phyloP scores from a whole-genome alignment of 2,888 invertebrate species.

The Lydus trimaculatus region DNA sequence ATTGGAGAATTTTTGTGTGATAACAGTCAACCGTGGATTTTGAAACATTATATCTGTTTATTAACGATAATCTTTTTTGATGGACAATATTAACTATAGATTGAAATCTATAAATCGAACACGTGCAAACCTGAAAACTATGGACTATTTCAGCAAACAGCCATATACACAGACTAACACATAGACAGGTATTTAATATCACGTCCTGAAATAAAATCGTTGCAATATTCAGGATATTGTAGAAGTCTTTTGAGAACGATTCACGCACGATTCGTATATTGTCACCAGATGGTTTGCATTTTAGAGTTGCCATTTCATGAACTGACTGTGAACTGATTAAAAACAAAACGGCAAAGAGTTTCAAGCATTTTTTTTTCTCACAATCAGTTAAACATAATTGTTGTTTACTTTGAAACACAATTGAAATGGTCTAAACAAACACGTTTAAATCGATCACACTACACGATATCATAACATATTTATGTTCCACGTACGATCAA shows the following conservation, averaged over 20 bases:
- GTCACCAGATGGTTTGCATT: background rate
- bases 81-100: background rate
- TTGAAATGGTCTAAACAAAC: too few relatives aligned
- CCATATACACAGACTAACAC: background rate
- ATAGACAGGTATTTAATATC: conserved; percentile 2
- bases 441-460: too few relatives aligned
- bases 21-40: too few relatives aligned
- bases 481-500: background rate
- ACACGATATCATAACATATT: background rate
- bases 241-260: background rate
- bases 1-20: too few relatives aligned
- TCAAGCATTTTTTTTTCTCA: background rate
- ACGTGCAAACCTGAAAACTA: background rate
- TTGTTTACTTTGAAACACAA: too few relatives aligned
- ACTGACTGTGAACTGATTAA: background rate
- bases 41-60: too few relatives aligned
- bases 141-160: background rate
- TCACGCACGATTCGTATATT: background rate
- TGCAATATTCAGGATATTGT: background rate
- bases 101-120: background rate
- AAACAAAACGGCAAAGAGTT: background rate
- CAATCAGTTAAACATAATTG: too few relatives aligned
- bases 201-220: background rate
- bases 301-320: background rate
- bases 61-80: background rate